A percentile compares a stretch with the other conserved stretches of the same genome.
Evolutionary conservation across 2,113 vertebrate genomes (phyloP).

Genomic region (Haemorhous mexicanus): DNA sequence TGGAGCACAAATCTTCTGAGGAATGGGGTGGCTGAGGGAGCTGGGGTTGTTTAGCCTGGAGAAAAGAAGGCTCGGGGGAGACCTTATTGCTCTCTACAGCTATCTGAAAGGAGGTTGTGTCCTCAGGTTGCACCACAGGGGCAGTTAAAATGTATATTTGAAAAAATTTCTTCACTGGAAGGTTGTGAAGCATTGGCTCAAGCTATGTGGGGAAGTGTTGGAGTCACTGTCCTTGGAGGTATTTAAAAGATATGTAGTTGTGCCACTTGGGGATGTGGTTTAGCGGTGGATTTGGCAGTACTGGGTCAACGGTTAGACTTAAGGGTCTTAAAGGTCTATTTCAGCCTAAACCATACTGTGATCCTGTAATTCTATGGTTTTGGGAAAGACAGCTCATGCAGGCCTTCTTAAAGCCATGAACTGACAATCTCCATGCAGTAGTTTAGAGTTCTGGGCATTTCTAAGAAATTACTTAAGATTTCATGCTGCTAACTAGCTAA

Average conservation of each 20-base stretch:
- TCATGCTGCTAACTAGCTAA: neutral
- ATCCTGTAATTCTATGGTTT: neutral
- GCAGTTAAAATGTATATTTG: neutral
- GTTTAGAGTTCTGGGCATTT: neutral
- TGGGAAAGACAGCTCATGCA: neutral
- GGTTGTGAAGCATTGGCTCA: neutral
- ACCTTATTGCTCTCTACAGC: neutral
- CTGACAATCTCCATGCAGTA: neutral
- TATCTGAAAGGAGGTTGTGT: neutral
- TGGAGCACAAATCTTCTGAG: neutral
- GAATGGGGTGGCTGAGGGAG: neutral
- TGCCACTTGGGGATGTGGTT: neutral
- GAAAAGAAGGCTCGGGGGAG: neutral
- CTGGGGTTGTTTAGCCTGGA: neutral
- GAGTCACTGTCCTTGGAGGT: neutral
- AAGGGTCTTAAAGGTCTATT: neutral
- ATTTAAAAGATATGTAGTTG: neutral
- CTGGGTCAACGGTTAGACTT: neutral
- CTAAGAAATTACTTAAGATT: neutral
- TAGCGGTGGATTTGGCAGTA: neutral
- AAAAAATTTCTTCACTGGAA: neutral
- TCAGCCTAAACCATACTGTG: neutral
- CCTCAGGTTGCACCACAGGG: neutral
- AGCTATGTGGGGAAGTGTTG: neutral
- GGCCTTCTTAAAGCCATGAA: neutral